These are phyloP conservation scores for Myotis lucifugus DNA, from an alignment of 2,113 vertebrate genomes.

Conservation along the genomic window DNA sequence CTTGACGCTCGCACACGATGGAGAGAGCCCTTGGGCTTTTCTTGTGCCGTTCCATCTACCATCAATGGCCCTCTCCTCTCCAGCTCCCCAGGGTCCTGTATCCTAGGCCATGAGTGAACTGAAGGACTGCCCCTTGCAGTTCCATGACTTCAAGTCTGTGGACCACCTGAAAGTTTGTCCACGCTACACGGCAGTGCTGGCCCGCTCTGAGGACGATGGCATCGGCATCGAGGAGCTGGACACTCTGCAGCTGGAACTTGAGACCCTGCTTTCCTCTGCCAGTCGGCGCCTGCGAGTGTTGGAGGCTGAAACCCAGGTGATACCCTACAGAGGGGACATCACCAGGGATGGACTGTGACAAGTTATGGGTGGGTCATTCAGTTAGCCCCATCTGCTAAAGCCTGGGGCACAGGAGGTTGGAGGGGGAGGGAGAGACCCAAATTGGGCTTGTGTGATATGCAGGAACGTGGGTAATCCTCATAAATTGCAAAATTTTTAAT, in stretches of 20 bases:
- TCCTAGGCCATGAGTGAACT: constrained; percentile 93
- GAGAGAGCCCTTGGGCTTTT: background rate
- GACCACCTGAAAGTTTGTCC: constrained; percentile 97
- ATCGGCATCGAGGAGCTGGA: constrained; percentile 99
- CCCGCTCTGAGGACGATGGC: constrained; percentile 97
- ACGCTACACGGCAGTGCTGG: constrained; percentile 95
- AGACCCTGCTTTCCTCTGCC: constrained; percentile 96
- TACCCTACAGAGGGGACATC: background rate
- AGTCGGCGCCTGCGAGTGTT: constrained; percentile 94
- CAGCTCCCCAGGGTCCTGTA: background rate
- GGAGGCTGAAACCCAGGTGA: constrained; percentile 98
- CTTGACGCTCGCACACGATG: background rate
- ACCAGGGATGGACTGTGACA: background rate
- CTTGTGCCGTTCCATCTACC: background rate
- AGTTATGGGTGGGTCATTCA: background rate
- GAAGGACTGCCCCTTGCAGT: constrained; percentile 98
- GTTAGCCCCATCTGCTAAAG: background rate
- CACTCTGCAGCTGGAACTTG: constrained; percentile 97
- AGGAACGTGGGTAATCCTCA: background rate
- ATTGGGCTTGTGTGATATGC: background rate
- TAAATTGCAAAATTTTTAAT: background rate
- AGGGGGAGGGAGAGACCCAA: background rate
- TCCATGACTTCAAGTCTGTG: constrained; percentile 98
- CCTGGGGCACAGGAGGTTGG: background rate
- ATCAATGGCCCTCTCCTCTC: background rate